Evolutionary conservation across 2,797 vertebrate species (phyloP), one percentile per base, ranked within the genome.

Genomic region (Meriones psammophilus): DNA sequence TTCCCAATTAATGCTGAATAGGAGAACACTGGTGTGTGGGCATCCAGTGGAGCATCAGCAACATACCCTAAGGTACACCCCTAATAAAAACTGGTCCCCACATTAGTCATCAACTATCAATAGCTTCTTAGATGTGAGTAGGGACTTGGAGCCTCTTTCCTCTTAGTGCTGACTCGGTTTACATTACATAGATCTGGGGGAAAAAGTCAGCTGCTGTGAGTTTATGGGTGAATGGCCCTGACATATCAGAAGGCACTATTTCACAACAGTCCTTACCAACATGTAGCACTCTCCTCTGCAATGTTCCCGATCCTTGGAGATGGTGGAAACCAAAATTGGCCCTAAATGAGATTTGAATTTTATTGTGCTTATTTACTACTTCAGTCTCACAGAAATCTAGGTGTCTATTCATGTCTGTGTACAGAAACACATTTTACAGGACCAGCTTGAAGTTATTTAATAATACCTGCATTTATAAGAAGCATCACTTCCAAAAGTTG

Each of bases 81-180:
- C 13, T 33, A 0, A 36, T 36, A 17, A 56, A 71, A 71, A 24
- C 20, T n/a, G 22, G 28, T 18, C 54, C 5, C 9, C n/a, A 14
- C 1, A 0, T 28, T 36, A 26, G 3, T 1, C 2, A 20, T 20
- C 28, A 68, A 20, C 15, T 46, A 1, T 5, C n/a, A 56, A 10
- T 56, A 36, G 22, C 13, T 68, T 36, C n/a, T 28, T 13, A 39
- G 4, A 12, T 26, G 17, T 1, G 22, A 1, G 8, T 3, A 18
- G 26, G 26, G 20, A 2, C 4, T 56, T 13, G 28, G 14, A 39
- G 22, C 13, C 5, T 7, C 20, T 7, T 71, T 56, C 33, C 15
- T 1, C 50, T 39, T 18, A 18, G 14, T 12, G 22, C 22, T 71
- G 2, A 56, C 8, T 36, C 8, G 8, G 3, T 28, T 36, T 50